phyloP scores from a whole-genome alignment of 2,797 vertebrate genomes.

The Hozukius guyotensis region DNA sequence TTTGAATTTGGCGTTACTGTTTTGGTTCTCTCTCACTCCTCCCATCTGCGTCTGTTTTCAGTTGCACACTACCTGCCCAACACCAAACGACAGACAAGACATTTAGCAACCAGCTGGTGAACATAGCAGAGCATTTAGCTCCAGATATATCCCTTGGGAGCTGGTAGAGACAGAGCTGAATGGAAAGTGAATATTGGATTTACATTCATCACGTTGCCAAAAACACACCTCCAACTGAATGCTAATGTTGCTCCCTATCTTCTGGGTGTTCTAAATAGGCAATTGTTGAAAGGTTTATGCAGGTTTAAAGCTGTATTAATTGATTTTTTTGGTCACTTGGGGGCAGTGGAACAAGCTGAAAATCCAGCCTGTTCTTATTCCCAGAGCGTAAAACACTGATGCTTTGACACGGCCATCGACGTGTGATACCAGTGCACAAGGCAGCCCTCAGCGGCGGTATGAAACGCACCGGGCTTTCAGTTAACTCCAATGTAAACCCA shows the following conservation, averaged over 20 bases:
- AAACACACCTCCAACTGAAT: background rate
- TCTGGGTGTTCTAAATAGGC: background rate
- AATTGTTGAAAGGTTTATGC: background rate
- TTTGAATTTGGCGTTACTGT: background rate
- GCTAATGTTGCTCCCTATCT: background rate
- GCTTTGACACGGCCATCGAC: too few relatives aligned
- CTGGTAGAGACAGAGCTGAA: background rate
- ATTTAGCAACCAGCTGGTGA: background rate
- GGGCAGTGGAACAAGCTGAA: too few relatives aligned
- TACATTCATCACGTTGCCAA: background rate
- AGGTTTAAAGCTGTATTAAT: background rate
- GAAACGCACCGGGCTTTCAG: background rate
- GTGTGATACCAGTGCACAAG: too few relatives aligned
- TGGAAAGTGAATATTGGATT: background rate
- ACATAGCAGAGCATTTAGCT: background rate
- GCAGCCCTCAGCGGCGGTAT: background rate
- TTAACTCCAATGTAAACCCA: background rate
- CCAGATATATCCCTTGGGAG: background rate
- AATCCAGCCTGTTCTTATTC: too few relatives aligned
- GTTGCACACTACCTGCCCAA: background rate
- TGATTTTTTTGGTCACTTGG: too few relatives aligned
- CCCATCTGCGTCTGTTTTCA: background rate
- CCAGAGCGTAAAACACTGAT: too few relatives aligned
- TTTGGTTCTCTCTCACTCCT: background rate
- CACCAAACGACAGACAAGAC: background rate